Evolutionary conservation across 2,797 vertebrate genomes (phyloP).

Genomic region (Lagorchestes hirsutus): DNA sequence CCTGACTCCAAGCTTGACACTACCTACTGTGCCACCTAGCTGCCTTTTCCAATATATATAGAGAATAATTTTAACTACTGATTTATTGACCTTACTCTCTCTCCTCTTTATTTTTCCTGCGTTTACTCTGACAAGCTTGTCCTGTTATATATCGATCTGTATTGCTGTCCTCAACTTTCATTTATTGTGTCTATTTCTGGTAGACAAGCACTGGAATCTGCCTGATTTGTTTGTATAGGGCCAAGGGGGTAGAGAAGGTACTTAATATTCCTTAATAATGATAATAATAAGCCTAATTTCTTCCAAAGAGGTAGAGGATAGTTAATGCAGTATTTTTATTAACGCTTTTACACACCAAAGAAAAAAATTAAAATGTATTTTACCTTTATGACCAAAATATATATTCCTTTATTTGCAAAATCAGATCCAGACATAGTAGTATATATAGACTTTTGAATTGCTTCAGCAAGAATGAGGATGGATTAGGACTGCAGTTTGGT

Average conservation of each 20-base stretch:
- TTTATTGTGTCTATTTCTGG: background rate
- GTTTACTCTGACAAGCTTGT: background rate
- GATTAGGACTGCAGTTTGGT: background rate
- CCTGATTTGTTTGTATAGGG: background rate
- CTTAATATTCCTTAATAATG: background rate
- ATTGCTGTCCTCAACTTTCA: background rate
- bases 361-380: constrained; percentile 44
- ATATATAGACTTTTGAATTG: constrained; percentile 18
- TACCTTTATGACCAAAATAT: constrained; percentile 20
- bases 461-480: background rate
- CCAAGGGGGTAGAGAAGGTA: background rate
- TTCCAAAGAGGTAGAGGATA: background rate
- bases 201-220: background rate
- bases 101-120: background rate
- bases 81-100: background rate
- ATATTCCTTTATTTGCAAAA: constrained; percentile 27
- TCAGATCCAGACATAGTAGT: background rate
- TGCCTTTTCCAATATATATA: background rate
- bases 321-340: background rate
- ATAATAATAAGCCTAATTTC: background rate
- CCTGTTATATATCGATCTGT: background rate
- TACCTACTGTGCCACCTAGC: background rate
- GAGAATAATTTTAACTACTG: background rate
- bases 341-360: constrained; percentile 15
- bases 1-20: background rate